Conservation (phyloP, 2,797 vertebrate genomes). For the Amazona ochrocephala region DNA sequence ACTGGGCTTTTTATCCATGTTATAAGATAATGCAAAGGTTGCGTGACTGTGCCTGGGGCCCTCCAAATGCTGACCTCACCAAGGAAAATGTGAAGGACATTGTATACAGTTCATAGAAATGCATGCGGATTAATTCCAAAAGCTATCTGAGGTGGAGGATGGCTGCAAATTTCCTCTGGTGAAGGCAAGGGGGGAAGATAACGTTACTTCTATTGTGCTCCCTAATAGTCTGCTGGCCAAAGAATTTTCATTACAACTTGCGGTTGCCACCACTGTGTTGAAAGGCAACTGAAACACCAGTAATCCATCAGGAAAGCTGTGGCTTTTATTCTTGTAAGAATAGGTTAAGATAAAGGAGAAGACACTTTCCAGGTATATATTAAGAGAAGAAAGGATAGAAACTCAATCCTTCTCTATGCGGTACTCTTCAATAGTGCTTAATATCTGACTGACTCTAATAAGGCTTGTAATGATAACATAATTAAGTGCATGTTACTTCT, state of each 20-base stretch:
- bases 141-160: not conserved
- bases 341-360: not conserved
- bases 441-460: slow-evolving; percentile 24
- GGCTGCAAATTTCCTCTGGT: not conserved
- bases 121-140: not conserved
- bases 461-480: not conserved
- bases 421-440: not conserved
- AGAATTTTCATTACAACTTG: not conserved
- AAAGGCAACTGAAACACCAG: not conserved
- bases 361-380: not conserved
- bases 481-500: not conserved
- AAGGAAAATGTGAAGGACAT: not conserved
- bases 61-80: not conserved
- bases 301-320: not conserved
- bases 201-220: not conserved
- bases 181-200: not conserved
- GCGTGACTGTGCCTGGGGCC: not conserved
- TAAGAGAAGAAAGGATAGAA: not conserved
- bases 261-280: not conserved
- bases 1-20: not conserved
- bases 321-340: not conserved
- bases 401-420: not conserved
- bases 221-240: not conserved
- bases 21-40: not conserved
- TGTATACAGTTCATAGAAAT: not conserved